These are phyloP conservation scores for Kuschelorhynchus macadamiae DNA, from an alignment of 2,888 invertebrate genomes.

Conservation along the genomic window DNA sequence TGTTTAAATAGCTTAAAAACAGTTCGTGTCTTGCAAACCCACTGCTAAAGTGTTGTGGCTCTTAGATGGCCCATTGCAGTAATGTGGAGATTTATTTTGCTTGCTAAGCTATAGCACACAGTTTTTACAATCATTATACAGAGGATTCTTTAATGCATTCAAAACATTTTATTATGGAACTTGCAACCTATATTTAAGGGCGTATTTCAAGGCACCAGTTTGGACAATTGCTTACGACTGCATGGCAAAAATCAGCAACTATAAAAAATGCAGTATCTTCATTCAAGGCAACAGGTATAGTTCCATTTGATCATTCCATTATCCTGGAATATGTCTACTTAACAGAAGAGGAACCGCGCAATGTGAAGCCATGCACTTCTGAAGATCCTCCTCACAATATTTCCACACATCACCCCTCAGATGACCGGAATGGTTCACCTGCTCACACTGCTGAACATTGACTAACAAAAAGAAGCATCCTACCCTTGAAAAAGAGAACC, in stretches of 20 bases:
- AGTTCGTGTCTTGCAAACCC: constrained; percentile 50
- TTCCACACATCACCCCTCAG: too few species aligned
- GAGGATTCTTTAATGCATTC: constrained; percentile 16
- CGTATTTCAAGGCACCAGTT: constrained; percentile 44
- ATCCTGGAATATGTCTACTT: constrained; percentile 10
- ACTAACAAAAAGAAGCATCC: too few species aligned
- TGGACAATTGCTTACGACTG: constrained; percentile 34
- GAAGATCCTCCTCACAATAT: too few species aligned
- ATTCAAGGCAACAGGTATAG: constrained; percentile 45
- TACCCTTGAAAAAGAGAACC: too few species aligned
- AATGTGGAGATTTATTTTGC: constrained; percentile 42
- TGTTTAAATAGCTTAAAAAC: constrained; percentile 28
- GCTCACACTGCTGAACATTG: too few species aligned
- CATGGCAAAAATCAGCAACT: constrained; percentile 43
- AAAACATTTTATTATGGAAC: constrained; percentile 38
- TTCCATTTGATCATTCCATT: constrained; percentile 36
- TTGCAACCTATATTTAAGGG: constrained; percentile 34
- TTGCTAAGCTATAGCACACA: constrained; percentile 50
- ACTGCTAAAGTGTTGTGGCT: constrained; percentile 2
- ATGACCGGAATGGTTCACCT: too few species aligned
- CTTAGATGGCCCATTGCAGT: constrained; percentile 52
- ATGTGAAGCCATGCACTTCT: too few species aligned
- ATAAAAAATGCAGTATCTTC: constrained; percentile 32
- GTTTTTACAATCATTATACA: constrained; percentile 50
- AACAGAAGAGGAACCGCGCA: not conserved